phyloP scores from a whole-genome alignment of 2,797 vertebrate genomes.

The Enteromius paludinosus region DNA sequence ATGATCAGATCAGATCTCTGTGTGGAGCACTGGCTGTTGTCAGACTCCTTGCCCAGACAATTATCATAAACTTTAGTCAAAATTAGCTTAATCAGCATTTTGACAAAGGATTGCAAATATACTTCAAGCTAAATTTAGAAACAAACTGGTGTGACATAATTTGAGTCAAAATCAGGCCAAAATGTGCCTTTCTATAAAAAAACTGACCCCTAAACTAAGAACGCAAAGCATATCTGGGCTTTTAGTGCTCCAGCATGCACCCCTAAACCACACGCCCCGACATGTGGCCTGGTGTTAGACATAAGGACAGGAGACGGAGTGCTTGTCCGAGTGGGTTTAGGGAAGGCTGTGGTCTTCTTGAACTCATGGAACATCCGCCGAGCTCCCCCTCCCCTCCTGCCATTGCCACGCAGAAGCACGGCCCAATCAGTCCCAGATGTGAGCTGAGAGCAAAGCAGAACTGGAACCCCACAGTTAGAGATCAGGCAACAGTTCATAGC shows the following conservation, averaged over 20 bases:
- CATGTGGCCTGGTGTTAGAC: not conserved
- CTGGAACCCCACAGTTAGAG: constrained; percentile 50
- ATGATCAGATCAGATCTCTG: too few species aligned
- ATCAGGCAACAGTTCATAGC: constrained; percentile 41
- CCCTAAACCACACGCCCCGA: not conserved
- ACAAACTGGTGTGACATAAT: not conserved
- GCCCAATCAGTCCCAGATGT: constrained; percentile 63
- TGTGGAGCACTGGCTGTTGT: too few species aligned
- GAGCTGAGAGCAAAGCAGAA: constrained; percentile 22
- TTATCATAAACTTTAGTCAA: not conserved
- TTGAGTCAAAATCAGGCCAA: not conserved
- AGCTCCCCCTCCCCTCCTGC: constrained; percentile 28
- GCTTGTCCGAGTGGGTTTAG: constrained; percentile 41
- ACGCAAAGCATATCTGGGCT: not conserved
- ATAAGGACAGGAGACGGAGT: not conserved
- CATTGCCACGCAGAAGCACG: constrained; percentile 55
- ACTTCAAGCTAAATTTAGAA: not conserved
- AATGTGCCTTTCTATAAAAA: not conserved
- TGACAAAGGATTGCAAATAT: not conserved
- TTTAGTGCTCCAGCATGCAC: not conserved
- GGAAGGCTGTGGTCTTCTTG: constrained; percentile 34
- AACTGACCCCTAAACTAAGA: not conserved
- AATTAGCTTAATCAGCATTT: not conserved
- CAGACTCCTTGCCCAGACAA: too few species aligned
- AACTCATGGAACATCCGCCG: constrained; percentile 57